phyloP scores from a whole-genome alignment of 2,888 invertebrate species.

The Zhengitettix transpicula region DNA sequence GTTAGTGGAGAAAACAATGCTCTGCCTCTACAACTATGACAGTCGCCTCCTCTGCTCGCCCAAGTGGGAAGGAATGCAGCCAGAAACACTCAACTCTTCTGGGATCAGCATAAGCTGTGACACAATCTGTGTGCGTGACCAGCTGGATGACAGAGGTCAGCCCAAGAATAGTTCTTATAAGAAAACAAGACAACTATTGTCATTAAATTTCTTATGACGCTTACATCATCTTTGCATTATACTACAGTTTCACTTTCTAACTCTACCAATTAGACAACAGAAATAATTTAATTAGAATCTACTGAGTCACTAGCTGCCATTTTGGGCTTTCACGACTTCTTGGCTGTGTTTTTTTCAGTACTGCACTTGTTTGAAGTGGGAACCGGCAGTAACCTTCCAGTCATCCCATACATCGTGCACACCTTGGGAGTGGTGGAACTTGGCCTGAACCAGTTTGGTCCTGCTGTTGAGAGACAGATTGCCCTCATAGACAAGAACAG shows the following conservation, averaged over 20 bases:
- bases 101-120: slow-evolving; percentile 75
- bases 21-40: slow-evolving; percentile 85
- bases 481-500: slow-evolving; percentile 79
- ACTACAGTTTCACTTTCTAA: too few relatives aligned
- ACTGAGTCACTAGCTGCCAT: too few relatives aligned
- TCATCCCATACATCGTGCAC: slow-evolving; percentile 59
- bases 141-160: slow-evolving; percentile 62
- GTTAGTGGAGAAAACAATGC: slow-evolving; percentile 65
- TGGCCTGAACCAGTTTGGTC: slow-evolving; percentile 71
- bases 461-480: slow-evolving; percentile 59
- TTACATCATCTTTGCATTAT: too few relatives aligned
- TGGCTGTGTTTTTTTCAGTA: slow-evolving; percentile 30
- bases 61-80: slow-evolving; percentile 67
- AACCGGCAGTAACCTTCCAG: slow-evolving; percentile 53
- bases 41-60: slow-evolving; percentile 75
- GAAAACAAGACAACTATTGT: too few relatives aligned
- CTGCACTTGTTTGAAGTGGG: slow-evolving; percentile 75
- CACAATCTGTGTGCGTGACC: slow-evolving; percentile 71
- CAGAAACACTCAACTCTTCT: slow-evolving; percentile 59
- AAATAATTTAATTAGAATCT: too few relatives aligned
- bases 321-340: neutral
- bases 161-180: too few relatives aligned
- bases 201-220: too few relatives aligned
- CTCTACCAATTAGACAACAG: too few relatives aligned
- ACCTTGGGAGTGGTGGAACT: slow-evolving; percentile 64